A percentile compares a stretch with the other conserved stretches of the same genome.
Evolutionary conservation across 23 tunicate species (phyloP).

Genomic region (Styela plicata): DNA sequence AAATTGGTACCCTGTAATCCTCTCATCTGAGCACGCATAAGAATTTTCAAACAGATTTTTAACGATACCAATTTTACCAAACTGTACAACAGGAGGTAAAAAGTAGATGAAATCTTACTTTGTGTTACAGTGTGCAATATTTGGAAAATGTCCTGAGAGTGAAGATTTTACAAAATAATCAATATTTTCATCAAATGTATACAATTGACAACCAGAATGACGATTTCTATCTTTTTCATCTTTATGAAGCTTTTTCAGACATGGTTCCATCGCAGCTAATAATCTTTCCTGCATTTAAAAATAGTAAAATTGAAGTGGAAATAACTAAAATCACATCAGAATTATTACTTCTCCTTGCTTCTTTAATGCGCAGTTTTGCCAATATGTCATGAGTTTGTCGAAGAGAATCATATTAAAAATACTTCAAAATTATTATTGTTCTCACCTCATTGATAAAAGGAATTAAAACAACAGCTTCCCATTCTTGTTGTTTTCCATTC

Average conservation of each 20-base stretch:
- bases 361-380: no score
- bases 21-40: no score
- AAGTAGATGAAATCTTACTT: constrained; percentile 52
- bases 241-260: constrained; percentile 27
- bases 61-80: no score
- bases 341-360: no score
- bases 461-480: constrained; percentile 98
- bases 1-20: no score
- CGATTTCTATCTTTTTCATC: constrained; percentile 61
- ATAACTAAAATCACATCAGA: no score
- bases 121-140: constrained; percentile 45
- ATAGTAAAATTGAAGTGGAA: no score
- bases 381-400: no score
- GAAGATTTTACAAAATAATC: constrained; percentile 59
- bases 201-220: constrained; percentile 75
- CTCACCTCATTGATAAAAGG: constrained; percentile 95
- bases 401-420: no score
- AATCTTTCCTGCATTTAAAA: constrained; percentile 50
- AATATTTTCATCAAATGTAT: constrained; percentile 44
- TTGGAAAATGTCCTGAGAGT: constrained; percentile 44
- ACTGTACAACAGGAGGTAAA: no score
- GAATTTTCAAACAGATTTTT: no score
- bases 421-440: no score
- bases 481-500: constrained; percentile 97
- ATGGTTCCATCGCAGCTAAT: constrained; percentile 82